These are phyloP conservation scores for Drosophila algonquin DNA, from an alignment of 2,888 invertebrate genomes.

Conservation along the genomic window DNA sequence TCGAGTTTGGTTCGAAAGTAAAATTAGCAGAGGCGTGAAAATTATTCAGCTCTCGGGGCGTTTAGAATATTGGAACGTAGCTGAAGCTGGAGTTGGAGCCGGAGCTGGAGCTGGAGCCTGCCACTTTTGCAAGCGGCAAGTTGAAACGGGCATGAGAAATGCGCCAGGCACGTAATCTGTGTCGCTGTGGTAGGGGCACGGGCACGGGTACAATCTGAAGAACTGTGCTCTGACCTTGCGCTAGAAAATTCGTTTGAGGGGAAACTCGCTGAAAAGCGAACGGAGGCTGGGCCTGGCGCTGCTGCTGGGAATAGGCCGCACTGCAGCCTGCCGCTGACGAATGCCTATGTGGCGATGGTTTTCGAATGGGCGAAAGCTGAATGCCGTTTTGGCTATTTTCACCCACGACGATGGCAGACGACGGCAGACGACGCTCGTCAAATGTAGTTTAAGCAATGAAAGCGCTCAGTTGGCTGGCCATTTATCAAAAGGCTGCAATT, in stretches of 20 bases:
- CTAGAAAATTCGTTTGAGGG: slow-evolving; percentile 53
- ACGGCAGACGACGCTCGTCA: slow-evolving; percentile 53
- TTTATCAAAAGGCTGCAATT: slow-evolving; percentile 75
- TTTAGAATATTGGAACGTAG: slow-evolving; percentile 2
- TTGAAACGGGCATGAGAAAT: slow-evolving; percentile 58
- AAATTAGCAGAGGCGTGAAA: slow-evolving; percentile 66
- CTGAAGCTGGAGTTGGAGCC: slow-evolving; percentile 1
- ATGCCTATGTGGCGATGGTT: slow-evolving; percentile 36
- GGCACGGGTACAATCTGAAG: slow-evolving; percentile 36
- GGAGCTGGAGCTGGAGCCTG: slow-evolving; percentile 10
- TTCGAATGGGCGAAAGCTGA: slow-evolving; percentile 76
- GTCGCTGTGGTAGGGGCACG: slow-evolving; percentile 43
- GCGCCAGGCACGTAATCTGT: slow-evolving; percentile 69
- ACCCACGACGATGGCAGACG: slow-evolving; percentile 58
- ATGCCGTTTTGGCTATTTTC: slow-evolving; percentile 74
- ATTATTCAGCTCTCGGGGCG: slow-evolving; percentile 23
- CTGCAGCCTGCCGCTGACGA: slow-evolving; percentile 20
- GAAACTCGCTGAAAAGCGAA: slow-evolving; percentile 18
- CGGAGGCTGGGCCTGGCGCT: neutral
- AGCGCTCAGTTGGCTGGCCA: slow-evolving; percentile 63
- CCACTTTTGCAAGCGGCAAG: slow-evolving; percentile 55
- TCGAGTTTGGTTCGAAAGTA: slow-evolving; percentile 57
- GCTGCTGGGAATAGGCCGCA: neutral
- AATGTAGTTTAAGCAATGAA: slow-evolving; percentile 62
- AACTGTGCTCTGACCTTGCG: slow-evolving; percentile 69